phyloP scores from a whole-genome alignment of 2,113 vertebrate genomes.

The Corythoichthys haematopterus region DNA sequence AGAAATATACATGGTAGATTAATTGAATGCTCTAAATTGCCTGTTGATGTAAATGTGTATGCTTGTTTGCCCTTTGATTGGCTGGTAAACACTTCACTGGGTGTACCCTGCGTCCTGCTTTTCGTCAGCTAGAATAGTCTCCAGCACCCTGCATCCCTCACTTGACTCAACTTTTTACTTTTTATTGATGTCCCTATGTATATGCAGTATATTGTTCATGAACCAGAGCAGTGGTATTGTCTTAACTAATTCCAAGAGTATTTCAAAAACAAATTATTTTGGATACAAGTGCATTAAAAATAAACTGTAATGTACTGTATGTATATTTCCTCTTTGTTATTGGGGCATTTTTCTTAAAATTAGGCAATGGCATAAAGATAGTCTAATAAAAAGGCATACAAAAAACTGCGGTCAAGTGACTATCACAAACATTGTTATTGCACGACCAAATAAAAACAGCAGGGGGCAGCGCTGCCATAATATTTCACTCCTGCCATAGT shows the following conservation, averaged over 20 bases:
- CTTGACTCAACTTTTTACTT: too few relatives aligned
- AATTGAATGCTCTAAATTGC: not conserved
- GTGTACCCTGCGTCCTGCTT: too few relatives aligned
- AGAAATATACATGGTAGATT: too few relatives aligned
- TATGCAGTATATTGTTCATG: too few relatives aligned
- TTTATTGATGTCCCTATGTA: too few relatives aligned
- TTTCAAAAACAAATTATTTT: too few relatives aligned
- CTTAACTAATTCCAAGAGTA: too few relatives aligned
- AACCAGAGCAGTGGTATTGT: too few relatives aligned
- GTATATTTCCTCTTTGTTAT: not conserved
- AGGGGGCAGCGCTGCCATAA: slow-evolving; percentile 37
- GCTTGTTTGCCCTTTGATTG: too few relatives aligned
- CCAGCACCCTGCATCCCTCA: too few relatives aligned
- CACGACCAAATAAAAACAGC: slow-evolving; percentile 7
- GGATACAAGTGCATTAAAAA: not conserved
- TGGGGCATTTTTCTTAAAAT: not conserved
- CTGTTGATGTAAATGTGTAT: too few relatives aligned
- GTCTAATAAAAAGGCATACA: not conserved
- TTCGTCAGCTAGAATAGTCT: not conserved
- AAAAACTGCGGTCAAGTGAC: not conserved
- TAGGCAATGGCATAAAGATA: not conserved
- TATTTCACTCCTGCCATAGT: slow-evolving; percentile 3
- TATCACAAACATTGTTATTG: not conserved
- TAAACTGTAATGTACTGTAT: not conserved
- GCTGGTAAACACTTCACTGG: too few relatives aligned